Percentiles rank a stretch among this genome's conserved stretches.
Evolutionary conservation across 2,888 invertebrate genomes (phyloP).

Genomic region (Hypomecis atomaria): DNA sequence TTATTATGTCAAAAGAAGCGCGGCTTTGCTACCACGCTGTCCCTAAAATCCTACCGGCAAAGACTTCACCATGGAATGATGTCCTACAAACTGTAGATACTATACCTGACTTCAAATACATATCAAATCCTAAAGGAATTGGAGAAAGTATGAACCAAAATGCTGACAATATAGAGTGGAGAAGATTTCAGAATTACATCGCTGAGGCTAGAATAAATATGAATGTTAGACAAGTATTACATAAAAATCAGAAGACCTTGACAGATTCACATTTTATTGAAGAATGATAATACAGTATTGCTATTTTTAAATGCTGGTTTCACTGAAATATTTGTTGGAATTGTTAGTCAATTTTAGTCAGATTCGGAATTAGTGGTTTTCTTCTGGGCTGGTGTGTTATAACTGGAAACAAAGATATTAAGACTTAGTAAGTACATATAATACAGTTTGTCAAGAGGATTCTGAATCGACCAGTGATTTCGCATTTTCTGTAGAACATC

Average conservation of each 20-base stretch:
- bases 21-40: slow-evolving; percentile 97
- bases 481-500: too few species aligned
- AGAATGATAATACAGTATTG: slow-evolving; percentile 27
- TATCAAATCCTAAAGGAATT: slow-evolving; percentile 51
- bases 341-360: slow-evolving; percentile 21
- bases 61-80: slow-evolving; percentile 77
- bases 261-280: slow-evolving; percentile 51
- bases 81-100: slow-evolving; percentile 33
- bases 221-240: slow-evolving; percentile 96
- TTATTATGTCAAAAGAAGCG: slow-evolving; percentile 94
- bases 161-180: slow-evolving; percentile 72
- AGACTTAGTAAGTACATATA: neutral
- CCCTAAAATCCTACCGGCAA: slow-evolving; percentile 90
- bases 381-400: slow-evolving; percentile 64
- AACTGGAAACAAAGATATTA: slow-evolving; percentile 59
- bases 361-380: slow-evolving; percentile 19
- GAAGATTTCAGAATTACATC: slow-evolving; percentile 85
- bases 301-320: slow-evolving; percentile 37
- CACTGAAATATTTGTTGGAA: slow-evolving; percentile 21
- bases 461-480: too few species aligned
- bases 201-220: slow-evolving; percentile 94
- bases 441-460: too few species aligned
- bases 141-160: slow-evolving; percentile 54
- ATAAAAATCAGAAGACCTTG: slow-evolving; percentile 82
- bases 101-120: slow-evolving; percentile 54